Base-by-base conservation (phyloP, 2,888 invertebrate genomes). In the Eurytoma adleriae region DNA sequence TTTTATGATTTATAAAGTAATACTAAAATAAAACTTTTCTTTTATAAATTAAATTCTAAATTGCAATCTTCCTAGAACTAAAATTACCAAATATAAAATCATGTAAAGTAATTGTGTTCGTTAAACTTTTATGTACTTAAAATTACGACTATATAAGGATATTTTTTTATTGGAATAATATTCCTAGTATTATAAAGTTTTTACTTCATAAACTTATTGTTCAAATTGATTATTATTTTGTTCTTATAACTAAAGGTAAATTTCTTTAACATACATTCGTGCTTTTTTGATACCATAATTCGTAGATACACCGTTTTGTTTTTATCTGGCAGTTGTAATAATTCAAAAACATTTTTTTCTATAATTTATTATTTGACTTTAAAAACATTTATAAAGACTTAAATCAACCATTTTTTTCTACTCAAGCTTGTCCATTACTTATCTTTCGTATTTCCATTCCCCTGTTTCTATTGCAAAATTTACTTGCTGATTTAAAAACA, bases 1-100 rank as follows among this genome's bases (percentile, higher is more conserved):
- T 78, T 64, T 52, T 71, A 70, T 67, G 24, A 24, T 50, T 68
- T 62, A 75, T 76, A 69, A 80, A 81, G 71, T 78, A 81, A 74
- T 70, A 74, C 71, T 74, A 78, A 70, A 78, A 64, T 27, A 62
- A 72, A 71, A 73, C 27, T 70, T 40, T 68, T 54, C 24, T 67
- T 75, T 71, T 70, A 61, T 20, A 56, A 78, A 73, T 73, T 75
- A 72, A 66, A 59, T 16, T 71, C 64, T 67, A 69, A 20, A 76
- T 80, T 81, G 70, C 67, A 78, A 78, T 61, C 13, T 61, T 59
- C 59, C 78, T 78, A 69, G 64, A 56, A 66, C 54, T 14, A 62
- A 18, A 73, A 73, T 73, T 67, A 64, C 56, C 67, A 57, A 3
- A 71, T 67, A 73, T 57, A 69, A 72, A 72, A 68, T 80, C 56